Conservation (phyloP, 2,888 invertebrate genomes). For the Stenolophus ochropezus region DNA sequence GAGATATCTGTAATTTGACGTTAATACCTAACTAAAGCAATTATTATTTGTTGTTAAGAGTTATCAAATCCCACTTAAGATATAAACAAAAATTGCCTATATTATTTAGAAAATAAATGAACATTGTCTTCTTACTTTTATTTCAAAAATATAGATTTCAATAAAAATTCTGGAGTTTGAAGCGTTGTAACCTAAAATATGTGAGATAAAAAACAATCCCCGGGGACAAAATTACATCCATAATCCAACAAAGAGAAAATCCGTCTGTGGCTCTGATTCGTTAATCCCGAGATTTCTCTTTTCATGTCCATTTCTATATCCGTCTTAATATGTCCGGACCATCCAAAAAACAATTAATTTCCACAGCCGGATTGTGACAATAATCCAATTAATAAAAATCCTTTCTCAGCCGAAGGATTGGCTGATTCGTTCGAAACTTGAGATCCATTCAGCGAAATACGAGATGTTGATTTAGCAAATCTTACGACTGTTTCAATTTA, state of each 20-base stretch:
- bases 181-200: too few relatives aligned
- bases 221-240: not conserved
- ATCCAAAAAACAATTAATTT: conserved; percentile 41
- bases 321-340: conserved; percentile 38
- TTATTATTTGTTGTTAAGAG: too few relatives aligned
- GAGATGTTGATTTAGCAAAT: not conserved
- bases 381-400: conserved; percentile 43
- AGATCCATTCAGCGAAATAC: not conserved
- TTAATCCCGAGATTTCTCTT: conserved; percentile 7
- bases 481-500: not conserved
- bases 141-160: not conserved
- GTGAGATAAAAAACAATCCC: not conserved
- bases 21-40: too few relatives aligned
- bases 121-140: too few relatives aligned
- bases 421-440: not conserved
- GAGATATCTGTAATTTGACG: too few relatives aligned
- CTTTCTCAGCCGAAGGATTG: not conserved
- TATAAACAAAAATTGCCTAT: too few relatives aligned
- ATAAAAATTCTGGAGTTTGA: too few relatives aligned
- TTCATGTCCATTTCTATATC: conserved; percentile 30
- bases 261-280: conserved; percentile 10
- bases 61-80: too few relatives aligned
- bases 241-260: not conserved
- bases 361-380: conserved; percentile 16
- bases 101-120: too few relatives aligned